Conservation (phyloP, 1,140 invertebrate genomes). For the Listronotus oregonensis region DNA sequence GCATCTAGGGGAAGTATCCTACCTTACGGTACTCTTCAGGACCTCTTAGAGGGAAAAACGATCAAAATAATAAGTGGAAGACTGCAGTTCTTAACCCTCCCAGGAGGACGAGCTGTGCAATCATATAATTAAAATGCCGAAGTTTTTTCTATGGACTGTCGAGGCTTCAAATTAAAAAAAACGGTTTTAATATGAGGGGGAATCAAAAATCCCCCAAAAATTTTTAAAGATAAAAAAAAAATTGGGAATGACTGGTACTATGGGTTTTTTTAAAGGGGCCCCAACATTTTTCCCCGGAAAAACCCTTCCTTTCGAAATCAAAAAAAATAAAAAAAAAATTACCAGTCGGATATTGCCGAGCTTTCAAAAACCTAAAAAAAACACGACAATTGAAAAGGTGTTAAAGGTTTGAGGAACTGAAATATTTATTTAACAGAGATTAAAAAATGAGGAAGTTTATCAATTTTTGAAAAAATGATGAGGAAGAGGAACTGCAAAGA, state of each 20-base stretch:
- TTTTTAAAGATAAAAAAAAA: not conserved
- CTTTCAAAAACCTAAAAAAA: slow-evolving; percentile 51
- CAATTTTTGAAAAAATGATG: not conserved
- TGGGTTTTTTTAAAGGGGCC: not conserved
- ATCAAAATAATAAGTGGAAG: slow-evolving; percentile 18
- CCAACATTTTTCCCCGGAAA: too few species aligned
- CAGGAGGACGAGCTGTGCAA: slow-evolving; percentile 22
- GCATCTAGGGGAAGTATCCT: not conserved
- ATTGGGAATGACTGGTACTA: slow-evolving; percentile 24
- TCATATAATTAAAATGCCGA: slow-evolving; percentile 24
- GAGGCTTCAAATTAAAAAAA: too few species aligned
- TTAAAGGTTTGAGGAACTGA: slow-evolving; percentile 33
- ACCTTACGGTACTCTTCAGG: slow-evolving; percentile 17
- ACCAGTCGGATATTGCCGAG: slow-evolving; percentile 47
- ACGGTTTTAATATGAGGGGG: not conserved
- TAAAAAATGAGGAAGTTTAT: slow-evolving; percentile 6
- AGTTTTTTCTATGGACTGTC: slow-evolving; percentile 10
- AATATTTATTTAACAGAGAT: slow-evolving; percentile 38
- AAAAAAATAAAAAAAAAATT: slow-evolving; percentile 27
- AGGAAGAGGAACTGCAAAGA: not conserved
- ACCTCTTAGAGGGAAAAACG: slow-evolving; percentile 16
- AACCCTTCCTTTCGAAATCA: slow-evolving; percentile 16
- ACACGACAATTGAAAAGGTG: slow-evolving; percentile 45
- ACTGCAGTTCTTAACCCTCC: slow-evolving; percentile 24
- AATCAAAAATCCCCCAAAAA: slow-evolving; percentile 16